Base-by-base conservation (phyloP, 2,797 vertebrate species). In the Urosaurus nigricauda region DNA sequence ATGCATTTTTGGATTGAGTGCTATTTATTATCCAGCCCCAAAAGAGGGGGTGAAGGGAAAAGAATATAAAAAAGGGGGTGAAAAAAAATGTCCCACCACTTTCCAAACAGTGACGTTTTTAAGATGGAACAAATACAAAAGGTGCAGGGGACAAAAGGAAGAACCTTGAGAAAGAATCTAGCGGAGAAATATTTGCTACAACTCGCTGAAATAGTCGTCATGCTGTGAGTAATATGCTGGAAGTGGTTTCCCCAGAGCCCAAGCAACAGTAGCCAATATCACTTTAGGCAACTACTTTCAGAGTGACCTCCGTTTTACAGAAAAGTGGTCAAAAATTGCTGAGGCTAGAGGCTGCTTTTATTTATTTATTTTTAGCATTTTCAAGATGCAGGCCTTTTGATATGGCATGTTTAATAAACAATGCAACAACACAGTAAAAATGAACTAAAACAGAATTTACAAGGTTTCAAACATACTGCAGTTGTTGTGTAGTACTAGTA, bases 1-100 rank as follows among this genome's bases (percentile, higher is more conserved):
- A 96, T 96, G 96, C 95, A 92, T 96, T 96, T 96, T 96, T 94
- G 96, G 95, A 96, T 81, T 94, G 95, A 96, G 93, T 95, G 95
- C 94, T 96, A 95, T 96, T 96, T 97, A 96, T 96, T 95, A 92
- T 93, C 87, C 43, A 92, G 93, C 90, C 75, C 63, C 79, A 78
- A 47, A 85, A n/a, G 9, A 73, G 75, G 90, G 94, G 95, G 87
- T 1, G 8, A 16, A 12, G 92, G 26, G 77, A 32, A 5, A 29
- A 4, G 29, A 11, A 68, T 1, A n/a, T 8, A 13, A 68, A 26
- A 16, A 29, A 17, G 56, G 37, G 56, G 56, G 16, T 29, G 79
- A 90, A 94, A 93, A 93, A 90, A 96, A 95, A 96, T 47, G 88
- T 92, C 87, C 90, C 94, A 95, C 96, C 96, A 94, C 89, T 93